phyloP scores from a whole-genome alignment of 2,797 vertebrate species.

The Semotilus atromaculatus region DNA sequence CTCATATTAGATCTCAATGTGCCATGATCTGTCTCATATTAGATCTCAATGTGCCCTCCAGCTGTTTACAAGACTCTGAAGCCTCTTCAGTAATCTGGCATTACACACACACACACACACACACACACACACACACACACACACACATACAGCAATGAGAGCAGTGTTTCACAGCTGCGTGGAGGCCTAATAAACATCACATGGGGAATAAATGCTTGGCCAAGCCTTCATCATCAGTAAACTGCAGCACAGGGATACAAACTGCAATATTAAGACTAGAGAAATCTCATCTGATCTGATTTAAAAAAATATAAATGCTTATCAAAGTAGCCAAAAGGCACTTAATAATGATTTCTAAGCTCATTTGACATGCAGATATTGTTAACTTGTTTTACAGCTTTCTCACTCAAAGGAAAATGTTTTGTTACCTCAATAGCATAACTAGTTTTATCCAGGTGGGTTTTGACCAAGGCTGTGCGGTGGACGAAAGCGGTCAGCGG shows the following conservation, averaged over 20 bases:
- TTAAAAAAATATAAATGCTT: neutral
- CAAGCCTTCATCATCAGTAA: conserved; percentile 15
- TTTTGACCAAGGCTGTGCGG: conserved; percentile 78
- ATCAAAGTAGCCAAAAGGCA: conserved; percentile 33
- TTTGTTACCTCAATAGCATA: conserved; percentile 81
- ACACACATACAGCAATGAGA: conserved; percentile 21
- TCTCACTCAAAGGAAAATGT: neutral
- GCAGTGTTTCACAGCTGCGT: conserved; percentile 4
- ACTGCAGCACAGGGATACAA: neutral
- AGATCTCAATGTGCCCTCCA: conserved; percentile 38
- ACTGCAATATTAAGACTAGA: neutral
- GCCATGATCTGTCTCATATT: conserved; percentile 22
- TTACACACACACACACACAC: conserved; percentile 14
- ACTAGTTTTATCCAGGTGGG: conserved; percentile 76
- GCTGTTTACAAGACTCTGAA: conserved; percentile 33
- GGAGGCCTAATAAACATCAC: conserved; percentile 51
- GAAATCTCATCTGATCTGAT: conserved; percentile 25
- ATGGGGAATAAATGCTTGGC: conserved; percentile 42
- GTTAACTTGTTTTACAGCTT: neutral
- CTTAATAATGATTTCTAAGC: conserved; percentile 20
- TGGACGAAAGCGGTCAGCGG: conserved; percentile 90
- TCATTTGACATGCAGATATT: conserved; percentile 3
- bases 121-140: neutral
- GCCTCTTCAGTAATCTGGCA: conserved; percentile 11
- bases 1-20: conserved; percentile 30